Conservation (phyloP, 2,888 invertebrate genomes). For the Tetheella fluctuosa region DNA sequence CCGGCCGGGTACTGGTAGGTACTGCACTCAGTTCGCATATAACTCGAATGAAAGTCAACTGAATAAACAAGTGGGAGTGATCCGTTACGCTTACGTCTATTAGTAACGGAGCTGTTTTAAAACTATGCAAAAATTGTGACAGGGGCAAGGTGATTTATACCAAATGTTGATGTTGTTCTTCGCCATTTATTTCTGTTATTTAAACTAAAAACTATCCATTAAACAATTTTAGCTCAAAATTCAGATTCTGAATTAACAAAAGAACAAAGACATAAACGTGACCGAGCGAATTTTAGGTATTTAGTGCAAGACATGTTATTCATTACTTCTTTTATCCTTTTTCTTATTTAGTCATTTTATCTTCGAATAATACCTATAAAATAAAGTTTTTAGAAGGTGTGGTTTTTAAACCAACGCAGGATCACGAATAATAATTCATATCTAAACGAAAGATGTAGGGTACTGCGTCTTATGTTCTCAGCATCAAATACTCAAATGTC, state of each 20-base stretch:
- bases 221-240: neutral
- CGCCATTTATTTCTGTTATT: neutral
- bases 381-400: no score
- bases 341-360: no score
- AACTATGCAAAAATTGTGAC: neutral
- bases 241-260: neutral
- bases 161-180: neutral
- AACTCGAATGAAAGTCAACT: conserved; percentile 7
- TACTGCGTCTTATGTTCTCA: neutral
- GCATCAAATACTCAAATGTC: conserved; percentile 4
- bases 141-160: neutral
- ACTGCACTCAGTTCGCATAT: conserved; percentile 4
- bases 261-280: no score
- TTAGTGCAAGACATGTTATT: no score
- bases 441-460: neutral
- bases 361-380: neutral
- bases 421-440: neutral
- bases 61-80: conserved; percentile 8
- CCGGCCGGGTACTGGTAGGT: neutral
- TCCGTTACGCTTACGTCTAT: conserved; percentile 7
- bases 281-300: no score
- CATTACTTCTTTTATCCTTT: no score
- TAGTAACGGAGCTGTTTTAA: conserved; percentile 1
- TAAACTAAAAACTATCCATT: neutral
- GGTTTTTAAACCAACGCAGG: neutral